Percentiles rank a stretch among this genome's conserved stretches.
These are phyloP conservation scores for Morpho achilles DNA, from an alignment of 2,888 invertebrate genomes.

Conservation along the genomic window DNA sequence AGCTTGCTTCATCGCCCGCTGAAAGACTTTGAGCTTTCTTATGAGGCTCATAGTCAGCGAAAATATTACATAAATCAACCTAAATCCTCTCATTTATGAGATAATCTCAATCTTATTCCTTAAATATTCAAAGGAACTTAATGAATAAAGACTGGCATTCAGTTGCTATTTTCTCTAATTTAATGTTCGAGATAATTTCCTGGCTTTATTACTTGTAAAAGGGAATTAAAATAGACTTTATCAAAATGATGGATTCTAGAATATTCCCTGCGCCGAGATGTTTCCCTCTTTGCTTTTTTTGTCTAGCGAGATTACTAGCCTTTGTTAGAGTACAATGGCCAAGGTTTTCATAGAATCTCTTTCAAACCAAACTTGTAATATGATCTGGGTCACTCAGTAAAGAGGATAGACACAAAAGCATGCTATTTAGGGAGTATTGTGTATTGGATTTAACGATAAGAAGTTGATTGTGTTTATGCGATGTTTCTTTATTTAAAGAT, in stretches of 20 bases:
- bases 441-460: not conserved
- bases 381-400: constrained; percentile 3
- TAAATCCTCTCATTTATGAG: too few relatives aligned
- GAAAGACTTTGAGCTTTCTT: too few relatives aligned
- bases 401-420: constrained; percentile 2
- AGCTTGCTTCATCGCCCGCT: too few relatives aligned
- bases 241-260: constrained; percentile 17
- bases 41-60: too few relatives aligned
- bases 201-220: constrained; percentile 26
- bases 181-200: constrained; percentile 24
- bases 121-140: too few relatives aligned
- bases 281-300: constrained; percentile 12
- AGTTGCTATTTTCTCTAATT: constrained; percentile 7
- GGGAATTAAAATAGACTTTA: constrained; percentile 21
- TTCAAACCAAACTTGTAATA: constrained; percentile 8
- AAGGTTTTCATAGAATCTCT: constrained; percentile 9
- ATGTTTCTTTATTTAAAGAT: too few relatives aligned
- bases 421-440: constrained; percentile 4
- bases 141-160: too few relatives aligned
- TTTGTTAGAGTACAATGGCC: constrained; percentile 8
- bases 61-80: too few relatives aligned
- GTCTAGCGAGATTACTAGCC: constrained; percentile 10
- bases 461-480: too few relatives aligned
- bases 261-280: constrained; percentile 9
- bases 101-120: too few relatives aligned